phyloP scores from a whole-genome alignment of 2,888 invertebrate species.

The Horisme vitalbata region DNA sequence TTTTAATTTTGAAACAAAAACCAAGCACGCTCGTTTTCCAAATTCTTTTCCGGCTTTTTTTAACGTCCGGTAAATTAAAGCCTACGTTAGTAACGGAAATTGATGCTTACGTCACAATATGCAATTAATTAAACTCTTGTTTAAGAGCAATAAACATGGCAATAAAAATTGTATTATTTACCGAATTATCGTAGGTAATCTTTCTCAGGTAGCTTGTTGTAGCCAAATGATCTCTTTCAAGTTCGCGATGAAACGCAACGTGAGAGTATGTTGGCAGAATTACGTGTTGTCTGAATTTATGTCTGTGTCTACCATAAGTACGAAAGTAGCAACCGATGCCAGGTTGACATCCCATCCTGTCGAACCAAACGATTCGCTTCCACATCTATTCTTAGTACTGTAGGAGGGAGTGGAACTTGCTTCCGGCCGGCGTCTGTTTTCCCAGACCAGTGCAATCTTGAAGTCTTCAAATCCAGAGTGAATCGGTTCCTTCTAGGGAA shows the following conservation, averaged over 20 bases:
- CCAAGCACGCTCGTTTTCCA: background rate
- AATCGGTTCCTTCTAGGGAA: no score
- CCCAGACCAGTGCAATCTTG: no score
- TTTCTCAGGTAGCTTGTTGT: background rate
- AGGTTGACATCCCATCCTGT: no score
- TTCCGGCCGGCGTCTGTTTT: no score
- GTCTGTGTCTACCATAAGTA: no score
- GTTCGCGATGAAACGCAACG: background rate
- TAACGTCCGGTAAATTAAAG: background rate
- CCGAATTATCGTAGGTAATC: background rate
- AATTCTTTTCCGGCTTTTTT: background rate
- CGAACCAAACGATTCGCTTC: no score
- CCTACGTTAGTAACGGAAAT: conserved; percentile 1
- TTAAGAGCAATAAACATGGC: conserved; percentile 8
- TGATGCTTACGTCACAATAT: conserved; percentile 23
- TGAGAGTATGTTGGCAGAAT: no score
- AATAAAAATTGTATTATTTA: background rate
- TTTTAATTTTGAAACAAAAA: background rate
- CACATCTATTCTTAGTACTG: no score
- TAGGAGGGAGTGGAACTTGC: no score
- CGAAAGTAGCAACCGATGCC: no score
- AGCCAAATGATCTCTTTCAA: background rate
- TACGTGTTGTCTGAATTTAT: no score
- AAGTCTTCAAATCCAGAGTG: no score
- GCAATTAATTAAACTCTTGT: conserved; percentile 18